Base-by-base conservation (phyloP, 2,113 vertebrate species). In the Vicugna pacos region DNA sequence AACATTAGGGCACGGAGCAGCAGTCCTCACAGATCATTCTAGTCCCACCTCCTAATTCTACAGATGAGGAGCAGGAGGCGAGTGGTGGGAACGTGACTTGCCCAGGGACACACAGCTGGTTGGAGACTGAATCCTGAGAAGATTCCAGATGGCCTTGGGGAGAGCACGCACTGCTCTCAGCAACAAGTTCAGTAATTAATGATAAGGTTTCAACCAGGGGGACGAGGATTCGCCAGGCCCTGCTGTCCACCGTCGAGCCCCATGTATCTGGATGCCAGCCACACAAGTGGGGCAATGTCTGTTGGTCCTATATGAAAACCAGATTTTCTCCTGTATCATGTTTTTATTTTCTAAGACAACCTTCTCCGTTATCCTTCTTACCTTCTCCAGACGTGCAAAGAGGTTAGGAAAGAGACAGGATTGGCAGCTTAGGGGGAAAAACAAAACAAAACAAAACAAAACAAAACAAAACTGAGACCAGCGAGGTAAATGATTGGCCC, bases 61-160 rank as follows among this genome's bases (percentile, higher is more conserved):
- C 89, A 92, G 87, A 94, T 62, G 86, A 89, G 35, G 85, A 97
- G 35, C 82, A 95, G 94, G 89, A 95, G 89, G 85, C 14, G 62
- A 19, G 8, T 8, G 15, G 82, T 87, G 62, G 96, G 50, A 77
- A 64, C 1, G 2, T 28, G 89, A 85, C 58, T 81, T 73, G 15
- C 92, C 81, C 96, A 93, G 91, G 77, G 60, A 88, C 82, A 54
- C 73, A 87, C n/a, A 94, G 69, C 76, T 86, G 92, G 20, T 38
- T 84, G 86, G 28, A 69, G 54, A 22, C 26, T 48, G 67, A 22
- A 75, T 0, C 2, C 92, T 24, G 69, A 96, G 95, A 82, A 91
- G 62, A 38, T 92, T 85, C 30, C 72, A 93, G 70, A 77, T 48
- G 72, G 91, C 54, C 70, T 76, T 30, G 20, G 62, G 87, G 83